Conservation (phyloP, 2,113 vertebrate species). For the Hypanus sabinus region DNA sequence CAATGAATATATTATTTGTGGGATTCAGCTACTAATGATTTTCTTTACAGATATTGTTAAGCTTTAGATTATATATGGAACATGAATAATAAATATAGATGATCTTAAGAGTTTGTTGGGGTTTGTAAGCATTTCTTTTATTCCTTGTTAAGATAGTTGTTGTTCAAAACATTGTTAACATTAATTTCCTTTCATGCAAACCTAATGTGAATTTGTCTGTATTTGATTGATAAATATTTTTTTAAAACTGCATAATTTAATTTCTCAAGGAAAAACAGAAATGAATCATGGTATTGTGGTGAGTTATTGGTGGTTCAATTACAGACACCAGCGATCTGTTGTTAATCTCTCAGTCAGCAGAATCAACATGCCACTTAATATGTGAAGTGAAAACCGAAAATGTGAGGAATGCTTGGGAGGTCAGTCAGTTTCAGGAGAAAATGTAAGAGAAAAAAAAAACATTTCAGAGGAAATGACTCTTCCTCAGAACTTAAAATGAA, state of each 20-base stretch:
- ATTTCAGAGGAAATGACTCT: too few species aligned
- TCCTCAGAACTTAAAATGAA: too few species aligned
- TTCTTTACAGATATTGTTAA: slow-evolving; percentile 6
- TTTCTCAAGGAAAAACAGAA: neutral
- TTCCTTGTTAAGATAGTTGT: neutral
- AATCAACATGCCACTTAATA: neutral
- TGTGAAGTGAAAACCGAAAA: neutral
- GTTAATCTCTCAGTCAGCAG: neutral
- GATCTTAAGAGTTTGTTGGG: neutral
- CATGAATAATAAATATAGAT: slow-evolving; percentile 29
- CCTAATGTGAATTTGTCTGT: neutral
- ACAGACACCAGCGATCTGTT: neutral
- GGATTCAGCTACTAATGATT: neutral
- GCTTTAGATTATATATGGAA: neutral
- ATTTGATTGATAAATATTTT: neutral
- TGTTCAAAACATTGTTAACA: neutral
- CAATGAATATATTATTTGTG: slow-evolving; percentile 6
- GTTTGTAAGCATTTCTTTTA: neutral
- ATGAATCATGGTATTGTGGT: neutral
- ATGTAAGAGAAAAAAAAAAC: too few species aligned
- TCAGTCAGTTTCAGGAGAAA: too few species aligned
- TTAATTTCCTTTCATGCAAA: neutral
- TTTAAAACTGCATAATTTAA: neutral
- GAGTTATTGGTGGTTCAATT: too few species aligned
- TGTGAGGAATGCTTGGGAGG: too few species aligned